Base-by-base conservation (phyloP, 2,888 invertebrate genomes). In the Isoperla grammatica region DNA sequence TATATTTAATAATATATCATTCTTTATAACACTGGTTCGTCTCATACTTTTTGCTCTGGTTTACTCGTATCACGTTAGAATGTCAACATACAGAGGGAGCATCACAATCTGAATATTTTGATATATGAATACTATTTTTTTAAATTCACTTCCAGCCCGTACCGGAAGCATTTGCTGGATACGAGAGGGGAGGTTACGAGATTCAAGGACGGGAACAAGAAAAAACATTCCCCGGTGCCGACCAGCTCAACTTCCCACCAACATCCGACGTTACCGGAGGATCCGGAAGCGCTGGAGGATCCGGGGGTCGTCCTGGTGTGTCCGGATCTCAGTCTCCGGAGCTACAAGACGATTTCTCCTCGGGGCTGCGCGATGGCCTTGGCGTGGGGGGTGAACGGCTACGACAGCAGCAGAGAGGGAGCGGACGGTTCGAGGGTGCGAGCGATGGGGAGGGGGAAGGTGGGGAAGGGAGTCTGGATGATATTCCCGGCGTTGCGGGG, bases 401-500 rank as follows among this genome's bases (percentile, higher is more conserved):
- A 37, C 37, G 6, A 37, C 37, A 37, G 37, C 11, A 11, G 11
- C 37, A 15, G 13, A 6, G 13, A 42, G 8, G 50, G 50, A n/a
- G 23, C 9, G 2, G 39, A 53, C 2, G 2, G 11, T 13, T 13
- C 6, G 46, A 15, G 15, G 17, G 15, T 9, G 13, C 35, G 3
- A 22, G 46, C 5, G 13, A 22, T 8, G 39, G 39, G 1, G 53
- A 37, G 8, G 53, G 17, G 17, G 53, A 39, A 1, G 39, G 15
- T 3, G 11, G 2, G 11, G 49, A 12, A 5, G 53, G 53, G 1
- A 19, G 37, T 15, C 37, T 53, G 53, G 39, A 39, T 9, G 39
- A 59, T 15, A 59, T 59, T 6, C 59, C 59, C 1, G 59, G 59
- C 6, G 45, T n/a, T 29, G 73, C 77, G n/a, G 77, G 76, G 45